phyloP scores from a whole-genome alignment of 2,113 vertebrate genomes.

The Silurus glanis region DNA sequence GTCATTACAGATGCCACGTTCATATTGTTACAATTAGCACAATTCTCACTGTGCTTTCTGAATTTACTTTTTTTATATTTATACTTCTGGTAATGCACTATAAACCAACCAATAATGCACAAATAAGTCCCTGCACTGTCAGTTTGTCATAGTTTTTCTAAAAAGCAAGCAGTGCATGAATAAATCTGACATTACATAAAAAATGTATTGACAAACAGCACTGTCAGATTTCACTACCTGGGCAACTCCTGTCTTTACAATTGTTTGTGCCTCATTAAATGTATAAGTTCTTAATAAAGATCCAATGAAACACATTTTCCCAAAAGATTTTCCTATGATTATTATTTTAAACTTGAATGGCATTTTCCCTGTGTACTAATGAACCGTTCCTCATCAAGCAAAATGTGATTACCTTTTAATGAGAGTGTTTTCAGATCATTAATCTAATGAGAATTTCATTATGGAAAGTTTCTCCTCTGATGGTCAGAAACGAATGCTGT shows the following conservation, averaged over 20 bases:
- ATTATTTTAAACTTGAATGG: slow-evolving; percentile 27
- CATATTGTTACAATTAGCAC: not conserved
- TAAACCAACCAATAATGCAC: not conserved
- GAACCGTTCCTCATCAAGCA: slow-evolving; percentile 43
- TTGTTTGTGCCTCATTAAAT: not conserved
- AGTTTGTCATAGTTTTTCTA: not conserved
- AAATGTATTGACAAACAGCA: not conserved
- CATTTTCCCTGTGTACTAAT: slow-evolving; percentile 33
- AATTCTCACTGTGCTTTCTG: not conserved
- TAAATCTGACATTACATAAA: not conserved
- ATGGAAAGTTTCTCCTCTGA: slow-evolving; percentile 38
- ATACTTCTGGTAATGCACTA: not conserved
- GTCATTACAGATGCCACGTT: not conserved
- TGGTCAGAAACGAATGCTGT: slow-evolving; percentile 35
- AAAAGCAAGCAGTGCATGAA: not conserved
- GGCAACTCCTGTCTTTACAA: not conserved
- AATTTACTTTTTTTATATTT: not conserved
- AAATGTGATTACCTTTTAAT: slow-evolving; percentile 58
- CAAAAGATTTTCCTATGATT: not conserved
- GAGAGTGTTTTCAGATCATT: slow-evolving; percentile 52
- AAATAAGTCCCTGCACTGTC: not conserved
- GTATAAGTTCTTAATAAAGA: not conserved
- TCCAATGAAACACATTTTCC: not conserved
- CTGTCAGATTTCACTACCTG: not conserved
- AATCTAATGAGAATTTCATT: slow-evolving; percentile 59